Base-by-base conservation (phyloP, 2,797 vertebrate species). In the Esox lucius region DNA sequence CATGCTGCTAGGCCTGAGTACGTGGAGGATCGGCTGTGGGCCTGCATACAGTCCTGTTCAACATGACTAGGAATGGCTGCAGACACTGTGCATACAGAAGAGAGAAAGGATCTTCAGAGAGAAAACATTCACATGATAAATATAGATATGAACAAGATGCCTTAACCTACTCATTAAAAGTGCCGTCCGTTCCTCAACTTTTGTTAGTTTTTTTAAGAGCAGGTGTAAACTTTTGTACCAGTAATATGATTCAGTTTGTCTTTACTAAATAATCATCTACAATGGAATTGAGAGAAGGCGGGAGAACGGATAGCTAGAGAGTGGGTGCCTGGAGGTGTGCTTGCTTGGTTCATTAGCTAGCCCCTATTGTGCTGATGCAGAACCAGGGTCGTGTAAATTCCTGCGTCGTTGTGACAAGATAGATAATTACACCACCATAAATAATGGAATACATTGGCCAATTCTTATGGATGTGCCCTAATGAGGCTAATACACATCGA, bases 341-440 rank as follows among this genome's bases (percentile, higher is more conserved):
- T 7, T 85, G 85, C 53, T 22, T 72, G 83, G 87, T 89, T 91
- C 89, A 92, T 91, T 91, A 91, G 86, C 80, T 85, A 85, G 83
- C 83, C 69, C 59, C 87, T 85, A 83, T 89, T 90, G 89, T 91
- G 90, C 88, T 91, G 90, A 91, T 91, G 87, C 87, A 91, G 88
- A 90, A 89, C 86, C 80, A 72, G 81, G 86, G 88, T 89, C 89
- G 84, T 91, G 90, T 90, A 91, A 91, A 92, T 91, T 91, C 81
- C 84, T 90, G 90, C 86, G 87, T 87, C 84, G 86, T 86, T 87
- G 86, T 91, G 90, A 91, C 88, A 92, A 90, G 86, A 82, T 84
- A 90, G 90, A 91, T 92, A 90, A 92, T 91, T 92, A 91, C 89
- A 90, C 86, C 82, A 85, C 86, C 85, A 92, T 91, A 89, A 93